Base-by-base conservation (phyloP, 2,113 vertebrate genomes). In the Plecturocebus donacophilus region DNA sequence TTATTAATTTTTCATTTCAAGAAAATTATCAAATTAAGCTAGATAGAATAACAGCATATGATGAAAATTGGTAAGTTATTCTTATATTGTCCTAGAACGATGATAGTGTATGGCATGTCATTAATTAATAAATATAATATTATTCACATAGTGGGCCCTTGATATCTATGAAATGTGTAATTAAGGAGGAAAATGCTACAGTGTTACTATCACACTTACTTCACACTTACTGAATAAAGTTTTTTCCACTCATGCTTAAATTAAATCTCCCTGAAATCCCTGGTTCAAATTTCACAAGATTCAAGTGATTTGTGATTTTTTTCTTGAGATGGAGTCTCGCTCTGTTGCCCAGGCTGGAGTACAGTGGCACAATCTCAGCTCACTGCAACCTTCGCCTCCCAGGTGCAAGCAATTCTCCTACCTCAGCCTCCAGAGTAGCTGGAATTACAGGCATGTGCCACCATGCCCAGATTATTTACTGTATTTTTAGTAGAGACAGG, bases 121-220 rank as follows among this genome's bases (percentile, higher is more conserved):
- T 95, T 96, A 96, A 96, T 81, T 91, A 96, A 94, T 81, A 80
- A 97, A 92, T 40, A 73, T 4, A 84, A 49, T 80, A 68, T 68
- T 94, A 95, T 68, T 92, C 82, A 90, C 1, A 1, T 32, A 84
- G 56, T 12, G 6, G 80, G 76, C 5, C 76, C 52, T 56, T 40
- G 10, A 73, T 70, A 85, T n/a, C 75, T 76, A 64, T 76, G 80
- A 90, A 58, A 84, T 87, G 25, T 52, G 32, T 80, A 96, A 87
- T 96, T 93, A 94, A 90, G 42, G 14, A 56, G 73, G 64, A 96
- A 94, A 97, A 94, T 81, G 58, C 16, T 54, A 88, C 25, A 64
- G 47, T 87, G 40, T 87, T 82, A 83, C 42, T 84, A 77, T 45
- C 87, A 92, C 17, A 88, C 52, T 49, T 96, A 71, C 35, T 86